These are phyloP conservation scores for Sebastes alutus DNA, from an alignment of 2,797 vertebrate genomes.

Conservation along the genomic window DNA sequence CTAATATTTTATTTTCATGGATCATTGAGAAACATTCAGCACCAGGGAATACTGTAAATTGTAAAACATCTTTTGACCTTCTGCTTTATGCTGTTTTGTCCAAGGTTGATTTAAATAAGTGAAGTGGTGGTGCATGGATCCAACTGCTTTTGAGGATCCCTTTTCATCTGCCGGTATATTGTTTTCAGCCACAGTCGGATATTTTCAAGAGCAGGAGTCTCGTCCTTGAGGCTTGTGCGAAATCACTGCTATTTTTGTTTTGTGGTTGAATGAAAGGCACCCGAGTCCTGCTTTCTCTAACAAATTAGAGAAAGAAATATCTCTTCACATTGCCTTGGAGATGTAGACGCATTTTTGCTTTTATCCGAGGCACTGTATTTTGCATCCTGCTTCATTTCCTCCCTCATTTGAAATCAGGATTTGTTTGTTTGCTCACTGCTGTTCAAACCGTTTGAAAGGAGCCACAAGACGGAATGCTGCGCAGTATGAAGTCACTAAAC, in stretches of 20 bases:
- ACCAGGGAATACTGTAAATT: background rate
- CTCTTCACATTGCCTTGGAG: background rate
- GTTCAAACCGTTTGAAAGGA: conserved; percentile 2
- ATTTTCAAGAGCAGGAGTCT: background rate
- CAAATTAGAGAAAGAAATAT: background rate
- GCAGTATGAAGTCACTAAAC: conserved; percentile 15
- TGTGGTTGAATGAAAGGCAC: background rate
- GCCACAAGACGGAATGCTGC: background rate
- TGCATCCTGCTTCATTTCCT: background rate
- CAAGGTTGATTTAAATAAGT: background rate
- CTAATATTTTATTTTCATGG: background rate
- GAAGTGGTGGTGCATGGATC: background rate
- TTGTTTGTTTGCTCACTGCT: background rate
- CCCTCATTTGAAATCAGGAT: background rate
- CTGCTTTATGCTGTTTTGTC: background rate
- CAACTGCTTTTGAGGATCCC: background rate
- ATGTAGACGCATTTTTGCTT: background rate
- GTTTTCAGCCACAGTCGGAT: background rate
- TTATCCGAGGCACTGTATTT: background rate
- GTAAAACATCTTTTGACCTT: background rate
- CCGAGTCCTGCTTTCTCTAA: background rate
- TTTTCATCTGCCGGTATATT: conserved; percentile 2
- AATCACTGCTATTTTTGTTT: background rate
- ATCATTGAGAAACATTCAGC: background rate
- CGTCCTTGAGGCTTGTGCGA: background rate